phyloP scores from a whole-genome alignment of 2,888 invertebrate genomes.

The Corbicula japonica region DNA sequence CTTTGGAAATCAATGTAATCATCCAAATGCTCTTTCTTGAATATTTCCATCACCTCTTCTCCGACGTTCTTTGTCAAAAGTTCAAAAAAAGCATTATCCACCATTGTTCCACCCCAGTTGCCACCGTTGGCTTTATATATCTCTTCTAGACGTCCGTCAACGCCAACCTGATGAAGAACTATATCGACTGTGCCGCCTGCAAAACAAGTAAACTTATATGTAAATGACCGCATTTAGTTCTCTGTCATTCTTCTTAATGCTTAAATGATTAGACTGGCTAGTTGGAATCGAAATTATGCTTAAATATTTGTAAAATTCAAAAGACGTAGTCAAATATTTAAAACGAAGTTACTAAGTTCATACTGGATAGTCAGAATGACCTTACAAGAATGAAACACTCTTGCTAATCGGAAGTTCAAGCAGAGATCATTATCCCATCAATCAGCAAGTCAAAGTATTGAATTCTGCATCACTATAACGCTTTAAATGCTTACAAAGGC shows the following conservation, averaged over 20 bases:
- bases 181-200: conserved; percentile 19
- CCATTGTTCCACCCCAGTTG: conserved; percentile 1
- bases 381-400: no score
- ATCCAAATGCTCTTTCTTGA: conserved; percentile 20
- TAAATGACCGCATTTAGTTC: background rate
- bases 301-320: no score
- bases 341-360: no score
- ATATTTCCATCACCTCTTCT: background rate
- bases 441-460: no score
- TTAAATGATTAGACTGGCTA: background rate
- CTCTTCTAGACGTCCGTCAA: conserved; percentile 1
- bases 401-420: no score
- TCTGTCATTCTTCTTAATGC: background rate
- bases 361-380: no score
- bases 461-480: no score
- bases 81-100: conserved; percentile 1
- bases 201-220: background rate
- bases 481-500: no score
- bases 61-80: background rate
- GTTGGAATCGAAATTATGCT: no score
- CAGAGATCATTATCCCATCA: no score
- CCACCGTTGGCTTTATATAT: conserved; percentile 2
- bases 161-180: background rate
- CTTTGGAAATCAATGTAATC: conserved; percentile 22
- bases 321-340: no score